phyloP scores from a whole-genome alignment of 2,113 vertebrate species.

The Lucifuga dentata region DNA sequence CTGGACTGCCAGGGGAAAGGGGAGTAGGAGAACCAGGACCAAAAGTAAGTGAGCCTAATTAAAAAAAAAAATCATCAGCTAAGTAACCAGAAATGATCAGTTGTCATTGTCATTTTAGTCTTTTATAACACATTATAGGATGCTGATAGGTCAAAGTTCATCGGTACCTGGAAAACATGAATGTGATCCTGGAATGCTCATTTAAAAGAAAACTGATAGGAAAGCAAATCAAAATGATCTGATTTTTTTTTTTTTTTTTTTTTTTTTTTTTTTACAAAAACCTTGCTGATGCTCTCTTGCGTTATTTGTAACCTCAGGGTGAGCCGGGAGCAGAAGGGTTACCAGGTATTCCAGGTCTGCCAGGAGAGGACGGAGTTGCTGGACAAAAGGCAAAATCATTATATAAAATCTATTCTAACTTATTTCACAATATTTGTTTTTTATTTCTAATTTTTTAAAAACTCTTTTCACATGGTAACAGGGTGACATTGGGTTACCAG shows the following conservation, averaged over 20 bases:
- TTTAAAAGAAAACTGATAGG: too few relatives aligned
- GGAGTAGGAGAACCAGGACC: constrained; percentile 78
- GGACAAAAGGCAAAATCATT: constrained; percentile 76
- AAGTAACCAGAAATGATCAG: too few relatives aligned
- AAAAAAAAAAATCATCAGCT: too few relatives aligned
- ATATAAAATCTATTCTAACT: not conserved
- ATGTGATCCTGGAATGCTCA: too few relatives aligned
- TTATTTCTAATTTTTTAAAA: too few relatives aligned
- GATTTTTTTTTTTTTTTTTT: too few relatives aligned
- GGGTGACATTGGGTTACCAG: constrained; percentile 78
- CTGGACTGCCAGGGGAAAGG: constrained; percentile 74
- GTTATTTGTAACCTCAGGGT: constrained; percentile 73
- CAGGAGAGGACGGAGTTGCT: constrained; percentile 77
- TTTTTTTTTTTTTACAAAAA: too few relatives aligned
- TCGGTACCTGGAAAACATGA: too few relatives aligned
- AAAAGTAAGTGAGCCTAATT: constrained; percentile 71
- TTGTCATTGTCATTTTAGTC: too few relatives aligned
- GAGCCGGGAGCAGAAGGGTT: constrained; percentile 73
- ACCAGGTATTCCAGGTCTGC: constrained; percentile 70
- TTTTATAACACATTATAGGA: too few relatives aligned
- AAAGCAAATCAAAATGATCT: too few relatives aligned
- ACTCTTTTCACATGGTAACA: constrained; percentile 36
- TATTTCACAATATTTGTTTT: not conserved
- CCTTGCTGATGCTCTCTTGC: not conserved
- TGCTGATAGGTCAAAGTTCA: too few relatives aligned